Base-by-base conservation (phyloP, 2,888 invertebrate genomes). In the Sicus ferrugineus region DNA sequence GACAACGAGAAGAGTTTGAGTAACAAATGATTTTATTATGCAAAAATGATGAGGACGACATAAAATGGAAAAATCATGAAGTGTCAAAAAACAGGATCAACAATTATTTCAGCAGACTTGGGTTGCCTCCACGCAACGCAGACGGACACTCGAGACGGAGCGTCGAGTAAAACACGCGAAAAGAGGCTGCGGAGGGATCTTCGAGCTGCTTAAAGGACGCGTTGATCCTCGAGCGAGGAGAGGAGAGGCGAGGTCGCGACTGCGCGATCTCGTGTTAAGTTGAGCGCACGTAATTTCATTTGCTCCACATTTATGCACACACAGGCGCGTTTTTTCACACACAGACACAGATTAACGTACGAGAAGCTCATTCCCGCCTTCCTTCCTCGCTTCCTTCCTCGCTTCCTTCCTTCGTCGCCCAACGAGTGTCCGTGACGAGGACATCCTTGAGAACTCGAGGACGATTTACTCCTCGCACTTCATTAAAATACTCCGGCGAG, bases 21-120 rank as follows among this genome's bases (percentile, higher is more conserved):
- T 80, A 78, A 82, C 80, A 78, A 82, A 81, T 81, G 79, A 72
- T 73, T 73, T 74, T 77, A 81, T 80, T 81, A 82, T 81, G 77
- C 77, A 80, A 74, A 74, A 69, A 68, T 38, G 70, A 46, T 65
- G 68, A 72, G 61, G 68, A 73, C n/a, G n/a, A n/a, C n/a, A n/a
- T 62, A 72, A 70, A 66, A 71, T 65, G 52, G 54, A 56, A 14
- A 23, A 21, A 30, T n/a, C n/a, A 34, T 26, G 14, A 38, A 31
- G 23, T 48, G 28, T 64, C 65, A 48, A 21, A 56, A 42, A 67
- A 61, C 65, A 70, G 66, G 50, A 58, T 58, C 21, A 30, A 59
- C 50, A 52, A 65, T 66, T 58, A 69, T 70, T 4, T 66, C 3
- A n/a, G n/a, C n/a, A n/a, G n/a, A n/a, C n/a, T n/a, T n/a, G n/a